Conservation (phyloP, 2,888 invertebrate species). For the Lacanobia wlatinum region DNA sequence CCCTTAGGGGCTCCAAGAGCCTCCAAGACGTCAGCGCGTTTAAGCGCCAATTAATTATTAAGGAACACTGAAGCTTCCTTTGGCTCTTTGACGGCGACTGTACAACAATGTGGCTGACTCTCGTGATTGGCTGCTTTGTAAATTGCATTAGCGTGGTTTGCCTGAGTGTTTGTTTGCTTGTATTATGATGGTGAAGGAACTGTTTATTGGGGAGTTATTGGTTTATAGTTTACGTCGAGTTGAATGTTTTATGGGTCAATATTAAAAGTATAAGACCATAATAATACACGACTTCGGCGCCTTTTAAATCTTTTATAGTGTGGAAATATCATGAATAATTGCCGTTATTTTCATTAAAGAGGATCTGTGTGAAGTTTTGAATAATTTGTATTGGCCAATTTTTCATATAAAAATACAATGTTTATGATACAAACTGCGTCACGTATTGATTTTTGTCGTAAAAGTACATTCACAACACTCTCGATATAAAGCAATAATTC, state of each 20-base stretch:
- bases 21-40: conserved; percentile 88
- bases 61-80: conserved; percentile 85
- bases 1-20: conserved; percentile 83
- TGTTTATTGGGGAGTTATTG: conserved; percentile 41
- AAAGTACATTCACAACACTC: conserved; percentile 38
- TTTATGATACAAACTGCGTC: neutral
- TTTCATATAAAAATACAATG: too few species aligned
- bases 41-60: conserved; percentile 90
- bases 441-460: conserved; percentile 22
- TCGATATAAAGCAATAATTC: conserved; percentile 61
- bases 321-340: too few species aligned
- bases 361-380: too few species aligned
- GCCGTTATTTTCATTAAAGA: too few species aligned
- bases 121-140: conserved; percentile 88
- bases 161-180: conserved; percentile 70
- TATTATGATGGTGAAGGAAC: conserved; percentile 37
- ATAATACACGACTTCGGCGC: neutral
- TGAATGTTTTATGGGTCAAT: neutral
- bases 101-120: conserved; percentile 88
- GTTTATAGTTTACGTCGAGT: neutral
- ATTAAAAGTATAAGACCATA: neutral
- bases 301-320: too few species aligned
- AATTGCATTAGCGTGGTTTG: conserved; percentile 84
- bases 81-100: conserved; percentile 87
- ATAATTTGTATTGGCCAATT: too few species aligned